Evolutionary conservation across 2,888 invertebrate genomes (phyloP).

Genomic region (Drosophila engyochracea): DNA sequence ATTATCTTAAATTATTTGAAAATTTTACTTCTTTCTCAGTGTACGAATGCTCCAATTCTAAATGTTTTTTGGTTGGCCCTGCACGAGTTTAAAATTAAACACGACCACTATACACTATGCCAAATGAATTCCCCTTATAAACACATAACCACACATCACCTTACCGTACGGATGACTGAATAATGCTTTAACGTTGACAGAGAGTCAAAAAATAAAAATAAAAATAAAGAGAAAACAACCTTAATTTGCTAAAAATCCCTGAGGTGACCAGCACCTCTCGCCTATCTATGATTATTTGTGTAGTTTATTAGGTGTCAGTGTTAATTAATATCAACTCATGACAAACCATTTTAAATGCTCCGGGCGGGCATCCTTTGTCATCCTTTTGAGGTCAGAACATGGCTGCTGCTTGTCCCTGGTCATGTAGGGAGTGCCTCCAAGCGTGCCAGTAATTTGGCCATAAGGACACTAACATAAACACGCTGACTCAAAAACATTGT

Average conservation of each 20-base stretch:
- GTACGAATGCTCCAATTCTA: background rate
- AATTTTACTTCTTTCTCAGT: background rate
- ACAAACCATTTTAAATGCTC: constrained; percentile 28
- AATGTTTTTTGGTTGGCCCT: background rate
- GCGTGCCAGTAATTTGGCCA: constrained; percentile 50
- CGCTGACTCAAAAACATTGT: constrained; percentile 30
- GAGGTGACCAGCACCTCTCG: constrained; percentile 13
- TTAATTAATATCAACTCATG: constrained; percentile 40
- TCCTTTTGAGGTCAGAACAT: constrained; percentile 1
- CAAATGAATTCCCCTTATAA: background rate
- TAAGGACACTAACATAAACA: constrained; percentile 38
- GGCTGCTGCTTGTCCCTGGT: constrained; percentile 2
- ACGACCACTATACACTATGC: background rate
- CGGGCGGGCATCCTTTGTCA: constrained; percentile 28
- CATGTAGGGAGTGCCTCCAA: background rate
- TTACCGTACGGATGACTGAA: constrained; percentile 36
- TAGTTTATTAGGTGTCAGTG: constrained; percentile 16
- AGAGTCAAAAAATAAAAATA: background rate
- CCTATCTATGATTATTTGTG: constrained; percentile 16
- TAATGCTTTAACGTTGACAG: constrained; percentile 21
- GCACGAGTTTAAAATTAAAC: background rate
- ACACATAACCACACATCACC: constrained; percentile 11
- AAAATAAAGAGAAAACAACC: constrained; percentile 11
- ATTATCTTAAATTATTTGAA: background rate
- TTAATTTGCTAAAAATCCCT: constrained; percentile 17